Evolutionary conservation across 1,140 invertebrate species (phyloP).

Genomic region (Thaumatotibia leucotreta): DNA sequence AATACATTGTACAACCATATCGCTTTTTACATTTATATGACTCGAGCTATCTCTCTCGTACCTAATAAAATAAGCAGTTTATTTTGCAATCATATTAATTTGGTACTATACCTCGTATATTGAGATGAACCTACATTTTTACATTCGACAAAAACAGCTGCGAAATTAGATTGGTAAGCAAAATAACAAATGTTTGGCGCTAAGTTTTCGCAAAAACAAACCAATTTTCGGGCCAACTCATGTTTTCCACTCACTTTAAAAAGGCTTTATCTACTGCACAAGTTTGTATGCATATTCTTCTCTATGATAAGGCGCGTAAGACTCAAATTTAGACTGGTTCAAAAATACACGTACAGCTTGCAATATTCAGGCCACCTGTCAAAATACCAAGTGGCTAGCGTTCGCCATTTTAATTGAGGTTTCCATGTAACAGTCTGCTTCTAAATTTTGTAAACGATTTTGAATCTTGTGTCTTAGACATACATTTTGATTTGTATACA

Average conservation of each 20-base stretch:
- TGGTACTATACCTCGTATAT: too few species aligned
- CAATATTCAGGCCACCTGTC: neutral
- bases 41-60: too few species aligned
- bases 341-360: neutral
- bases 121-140: too few species aligned
- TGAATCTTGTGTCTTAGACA: too few species aligned
- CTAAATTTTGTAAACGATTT: too few species aligned
- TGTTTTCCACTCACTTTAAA: neutral
- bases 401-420: neutral
- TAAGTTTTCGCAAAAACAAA: slow-evolving; percentile 4
- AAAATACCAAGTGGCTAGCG: neutral
- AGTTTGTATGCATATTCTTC: neutral
- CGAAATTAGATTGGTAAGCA: neutral
- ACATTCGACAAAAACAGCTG: too few species aligned
- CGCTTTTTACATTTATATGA: too few species aligned
- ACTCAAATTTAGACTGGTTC: neutral
- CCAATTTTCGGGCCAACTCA: neutral
- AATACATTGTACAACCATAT: too few species aligned
- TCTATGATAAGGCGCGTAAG: neutral
- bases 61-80: too few species aligned
- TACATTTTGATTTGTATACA: too few species aligned
- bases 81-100: too few species aligned
- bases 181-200: neutral
- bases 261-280: neutral
- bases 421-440: neutral